A percentile compares a stretch with the other conserved stretches of the same genome.
These are phyloP conservation scores for Subanguina moxae DNA, from an alignment of 1,140 invertebrate species.

Conservation along the genomic window DNA sequence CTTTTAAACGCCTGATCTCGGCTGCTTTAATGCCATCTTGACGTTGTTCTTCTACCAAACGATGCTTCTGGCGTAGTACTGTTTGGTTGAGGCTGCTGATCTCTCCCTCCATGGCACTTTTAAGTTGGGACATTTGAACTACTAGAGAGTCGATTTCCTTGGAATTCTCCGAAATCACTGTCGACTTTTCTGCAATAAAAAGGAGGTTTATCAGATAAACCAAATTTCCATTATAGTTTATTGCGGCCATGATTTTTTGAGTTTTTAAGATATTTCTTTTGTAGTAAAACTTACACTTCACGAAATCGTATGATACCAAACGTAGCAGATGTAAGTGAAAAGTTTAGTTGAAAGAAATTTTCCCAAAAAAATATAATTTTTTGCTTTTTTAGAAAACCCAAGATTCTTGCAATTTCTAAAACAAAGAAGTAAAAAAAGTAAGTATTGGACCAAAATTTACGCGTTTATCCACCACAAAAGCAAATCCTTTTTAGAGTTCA, in stretches of 20 bases:
- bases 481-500: too few relatives aligned
- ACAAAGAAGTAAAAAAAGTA: neutral
- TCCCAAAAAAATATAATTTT: neutral
- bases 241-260: too few relatives aligned
- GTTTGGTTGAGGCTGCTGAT: neutral
- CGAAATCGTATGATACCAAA: too few relatives aligned
- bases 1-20: slow-evolving; percentile 7
- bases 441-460: too few relatives aligned
- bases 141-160: slow-evolving; percentile 3
- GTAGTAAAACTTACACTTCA: too few relatives aligned
- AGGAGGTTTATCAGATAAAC: neutral
- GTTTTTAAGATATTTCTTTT: too few relatives aligned
- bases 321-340: too few relatives aligned
- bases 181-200: slow-evolving; percentile 1
- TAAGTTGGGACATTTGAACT: neutral
- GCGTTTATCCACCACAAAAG: too few relatives aligned
- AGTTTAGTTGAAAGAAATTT: neutral
- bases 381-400: too few relatives aligned
- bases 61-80: neutral
- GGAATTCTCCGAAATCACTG: slow-evolving; percentile 7
- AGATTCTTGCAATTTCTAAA: too few relatives aligned
- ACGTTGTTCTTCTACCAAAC: neutral
- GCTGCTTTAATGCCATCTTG: slow-evolving; percentile 1
- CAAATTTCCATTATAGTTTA: too few relatives aligned
- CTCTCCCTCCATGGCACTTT: neutral